Conservation (phyloP, 2,797 vertebrate genomes). For the Mormyrus hasselquistii region DNA sequence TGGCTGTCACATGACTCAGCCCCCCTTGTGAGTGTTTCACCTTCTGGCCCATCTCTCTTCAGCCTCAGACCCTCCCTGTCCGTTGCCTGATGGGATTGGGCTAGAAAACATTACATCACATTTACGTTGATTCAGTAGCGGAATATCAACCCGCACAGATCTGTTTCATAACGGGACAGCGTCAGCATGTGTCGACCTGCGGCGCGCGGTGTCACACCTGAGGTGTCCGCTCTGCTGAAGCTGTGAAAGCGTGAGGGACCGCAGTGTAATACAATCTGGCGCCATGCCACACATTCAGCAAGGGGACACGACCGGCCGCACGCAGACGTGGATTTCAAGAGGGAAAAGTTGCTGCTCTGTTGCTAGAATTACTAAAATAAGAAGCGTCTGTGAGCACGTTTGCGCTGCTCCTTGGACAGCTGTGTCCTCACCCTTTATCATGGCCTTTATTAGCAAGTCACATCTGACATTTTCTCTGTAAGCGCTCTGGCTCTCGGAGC, state of each 20-base stretch:
- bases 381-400: background rate
- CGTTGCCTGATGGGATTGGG: background rate
- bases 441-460: background rate
- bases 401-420: background rate
- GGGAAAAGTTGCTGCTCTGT: background rate
- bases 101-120: background rate
- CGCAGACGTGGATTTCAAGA: background rate
- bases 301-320: background rate
- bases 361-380: background rate
- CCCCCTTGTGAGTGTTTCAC: background rate
- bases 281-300: background rate
- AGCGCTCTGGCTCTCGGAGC: background rate
- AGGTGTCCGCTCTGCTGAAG: background rate
- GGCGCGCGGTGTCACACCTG: background rate
- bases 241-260: too few species aligned
- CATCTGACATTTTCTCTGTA: background rate
- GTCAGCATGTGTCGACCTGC: background rate
- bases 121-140: background rate
- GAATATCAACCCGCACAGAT: background rate
- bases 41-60: background rate
- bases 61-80: background rate
- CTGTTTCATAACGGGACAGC: background rate
- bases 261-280: background rate
- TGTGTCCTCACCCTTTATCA: background rate
- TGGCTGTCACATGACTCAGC: background rate